phyloP scores from a whole-genome alignment of 2,888 invertebrate genomes.

The Malthinus flaveolus region DNA sequence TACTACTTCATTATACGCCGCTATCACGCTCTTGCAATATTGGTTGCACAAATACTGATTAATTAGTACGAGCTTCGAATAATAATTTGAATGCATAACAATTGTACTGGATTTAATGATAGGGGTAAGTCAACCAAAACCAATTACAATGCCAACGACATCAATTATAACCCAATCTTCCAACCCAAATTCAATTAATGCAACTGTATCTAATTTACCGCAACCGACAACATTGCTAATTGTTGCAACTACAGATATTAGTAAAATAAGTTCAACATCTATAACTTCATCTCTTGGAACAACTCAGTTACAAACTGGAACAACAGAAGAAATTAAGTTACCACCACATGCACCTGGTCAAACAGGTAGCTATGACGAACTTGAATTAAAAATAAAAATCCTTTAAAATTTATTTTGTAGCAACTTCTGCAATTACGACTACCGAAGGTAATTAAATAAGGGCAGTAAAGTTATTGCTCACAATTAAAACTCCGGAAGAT shows the following conservation, averaged over 20 bases:
- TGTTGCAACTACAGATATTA: background rate
- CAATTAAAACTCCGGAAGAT: too few species aligned
- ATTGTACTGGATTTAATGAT: too few species aligned
- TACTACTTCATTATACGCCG: too few species aligned
- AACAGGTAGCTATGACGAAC: background rate
- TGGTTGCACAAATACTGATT: too few species aligned
- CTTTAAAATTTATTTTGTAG: background rate
- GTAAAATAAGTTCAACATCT: background rate
- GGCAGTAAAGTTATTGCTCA: too few species aligned
- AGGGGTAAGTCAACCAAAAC: too few species aligned
- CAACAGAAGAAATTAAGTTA: background rate
- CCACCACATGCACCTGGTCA: background rate
- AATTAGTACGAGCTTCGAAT: too few species aligned
- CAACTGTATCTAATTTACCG: conserved; percentile 4
- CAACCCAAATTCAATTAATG: conserved; percentile 1
- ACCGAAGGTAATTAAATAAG: background rate
- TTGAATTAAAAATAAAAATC: background rate
- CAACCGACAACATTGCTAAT: background rate
- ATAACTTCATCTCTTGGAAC: background rate
- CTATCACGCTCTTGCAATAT: too few species aligned
- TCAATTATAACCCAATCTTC: background rate
- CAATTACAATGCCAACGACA: background rate
- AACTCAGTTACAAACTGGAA: background rate
- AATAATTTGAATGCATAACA: too few species aligned
- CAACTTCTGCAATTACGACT: background rate